phyloP scores from a whole-genome alignment of 2,797 vertebrate species.

The Sebastiscus albofasciatus region DNA sequence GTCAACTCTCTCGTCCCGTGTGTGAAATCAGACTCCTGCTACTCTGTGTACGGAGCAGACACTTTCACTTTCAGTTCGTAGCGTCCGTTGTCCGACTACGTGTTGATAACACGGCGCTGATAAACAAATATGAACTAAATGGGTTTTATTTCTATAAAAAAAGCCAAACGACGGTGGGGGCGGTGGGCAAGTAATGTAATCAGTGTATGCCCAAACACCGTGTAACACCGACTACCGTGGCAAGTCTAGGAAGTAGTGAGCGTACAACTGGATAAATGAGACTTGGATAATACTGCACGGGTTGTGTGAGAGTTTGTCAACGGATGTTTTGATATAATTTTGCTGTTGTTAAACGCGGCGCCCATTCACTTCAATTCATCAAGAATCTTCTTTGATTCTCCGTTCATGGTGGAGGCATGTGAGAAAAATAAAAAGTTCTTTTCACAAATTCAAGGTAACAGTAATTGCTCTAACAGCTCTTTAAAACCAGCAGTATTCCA shows the following conservation, averaged over 20 bases:
- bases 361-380: neutral
- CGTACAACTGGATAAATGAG: neutral
- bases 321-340: neutral
- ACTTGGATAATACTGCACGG: neutral
- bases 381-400: no score
- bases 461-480: neutral
- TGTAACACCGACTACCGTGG: no score
- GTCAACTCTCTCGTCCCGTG: no score
- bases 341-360: neutral
- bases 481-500: neutral
- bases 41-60: no score
- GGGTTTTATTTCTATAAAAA: no score
- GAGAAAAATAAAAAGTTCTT: neutral
- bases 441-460: neutral
- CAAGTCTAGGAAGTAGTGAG: neutral
- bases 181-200: no score
- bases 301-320: neutral
- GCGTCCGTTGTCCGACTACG: no score
- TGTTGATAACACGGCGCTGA: no score
- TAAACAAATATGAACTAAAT: rapidly evolving
- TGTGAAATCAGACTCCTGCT: no score
- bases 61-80: no score
- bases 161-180: no score
- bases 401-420: neutral
- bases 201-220: no score